Conservation (phyloP, 2,113 vertebrate species). For the Progne subis region DNA sequence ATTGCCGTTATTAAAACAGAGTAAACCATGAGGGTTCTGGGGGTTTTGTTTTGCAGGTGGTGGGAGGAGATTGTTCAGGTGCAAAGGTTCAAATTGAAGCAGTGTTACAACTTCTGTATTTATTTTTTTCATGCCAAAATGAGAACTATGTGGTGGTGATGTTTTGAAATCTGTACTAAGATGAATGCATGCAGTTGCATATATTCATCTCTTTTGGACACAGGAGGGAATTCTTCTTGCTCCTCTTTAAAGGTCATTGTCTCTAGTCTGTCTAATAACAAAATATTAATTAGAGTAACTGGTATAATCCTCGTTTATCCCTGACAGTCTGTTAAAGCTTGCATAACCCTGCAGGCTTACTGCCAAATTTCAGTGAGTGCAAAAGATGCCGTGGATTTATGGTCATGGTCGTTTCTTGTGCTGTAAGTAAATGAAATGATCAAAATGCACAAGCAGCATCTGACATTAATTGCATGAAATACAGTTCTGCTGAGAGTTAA, state of each 20-base stretch:
- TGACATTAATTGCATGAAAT: conserved; percentile 52
- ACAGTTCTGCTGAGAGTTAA: conserved; percentile 39
- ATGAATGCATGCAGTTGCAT: not conserved
- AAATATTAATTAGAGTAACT: conserved; percentile 40
- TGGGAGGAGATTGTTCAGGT: not conserved
- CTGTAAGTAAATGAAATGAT: conserved; percentile 49
- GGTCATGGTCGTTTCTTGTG: not conserved
- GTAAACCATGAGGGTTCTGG: not conserved
- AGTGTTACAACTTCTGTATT: fast-evolving
- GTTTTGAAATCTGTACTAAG: not conserved
- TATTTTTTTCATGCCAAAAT: not conserved
- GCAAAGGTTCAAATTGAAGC: not conserved
- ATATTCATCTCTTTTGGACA: not conserved
- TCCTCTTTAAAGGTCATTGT: not conserved
- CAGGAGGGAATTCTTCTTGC: not conserved
- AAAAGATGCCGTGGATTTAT: conserved; percentile 1
- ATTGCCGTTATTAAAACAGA: not conserved
- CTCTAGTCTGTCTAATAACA: not conserved
- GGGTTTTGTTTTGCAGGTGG: not conserved
- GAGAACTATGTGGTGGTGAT: not conserved
- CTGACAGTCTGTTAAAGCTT: not conserved
- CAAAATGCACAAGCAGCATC: conserved; percentile 42
- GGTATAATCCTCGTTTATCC: not conserved
- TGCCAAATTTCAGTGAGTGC: not conserved
- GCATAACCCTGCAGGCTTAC: not conserved